Base-by-base conservation (phyloP, 2,797 vertebrate genomes). In the Antennarius maculatus region DNA sequence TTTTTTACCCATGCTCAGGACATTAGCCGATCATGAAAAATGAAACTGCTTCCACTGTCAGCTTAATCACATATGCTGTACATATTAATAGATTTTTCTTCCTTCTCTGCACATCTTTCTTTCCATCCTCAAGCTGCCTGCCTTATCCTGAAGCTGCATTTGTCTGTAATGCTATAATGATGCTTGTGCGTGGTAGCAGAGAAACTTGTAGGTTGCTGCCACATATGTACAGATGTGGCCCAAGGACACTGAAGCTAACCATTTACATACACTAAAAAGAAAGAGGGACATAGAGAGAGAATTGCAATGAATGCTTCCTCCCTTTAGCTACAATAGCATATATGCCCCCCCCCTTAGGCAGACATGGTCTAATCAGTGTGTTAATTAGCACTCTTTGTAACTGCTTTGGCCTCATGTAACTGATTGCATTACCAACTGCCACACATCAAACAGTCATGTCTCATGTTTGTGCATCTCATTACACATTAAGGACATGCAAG, bases 391-490 rank as follows among this genome's bases (percentile, higher is more conserved):
- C 66, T 85, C 72, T 79, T 78, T 87, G 77, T 86, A 86, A 84
- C 65, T 69, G 63, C 61, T 54, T 80, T 61, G 58, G 74, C 80
- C 60, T 81, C 82, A 54, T 85, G 77, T 89, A 86, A 88, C 83
- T 91, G 88, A 88, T 89, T 87, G 82, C 84, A 82, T 91, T 85
- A 91, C 90, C 84, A 86, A 82, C 80, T 81, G 77, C 76, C 79
- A 84, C 83, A 84, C 78, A 89, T 91, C 82, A 92, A 81, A 88
- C 84, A 79, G 77, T 81, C 79, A 50, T 51, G 59, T 77, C 77
- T 85, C 79, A 17, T 1, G 57, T 71, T 79, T 69, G 68, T 84
- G 88, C 79, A 74, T 88, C 67, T 89, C 80, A 85, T 87, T 89
- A 84, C 74, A 79, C 66, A 77, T 85, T 79, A 84, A 82, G 76